Percentiles rank a stretch among this genome's conserved stretches.
Evolutionary conservation across 1,140 invertebrate genomes (phyloP).

Genomic region (Tetragonula clypearis): DNA sequence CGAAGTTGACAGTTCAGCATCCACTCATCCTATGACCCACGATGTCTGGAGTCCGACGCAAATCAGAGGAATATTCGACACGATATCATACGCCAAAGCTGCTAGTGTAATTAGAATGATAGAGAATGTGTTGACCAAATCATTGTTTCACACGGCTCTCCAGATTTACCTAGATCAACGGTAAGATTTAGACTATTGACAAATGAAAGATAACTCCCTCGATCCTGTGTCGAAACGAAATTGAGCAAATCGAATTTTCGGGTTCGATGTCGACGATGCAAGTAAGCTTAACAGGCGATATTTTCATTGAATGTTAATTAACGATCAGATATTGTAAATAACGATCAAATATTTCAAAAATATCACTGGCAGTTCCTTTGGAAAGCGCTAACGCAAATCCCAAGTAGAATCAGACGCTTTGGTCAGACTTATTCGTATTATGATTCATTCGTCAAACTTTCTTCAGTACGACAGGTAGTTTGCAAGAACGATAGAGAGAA

Average conservation of each 20-base stretch:
- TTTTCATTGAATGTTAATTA: not conserved
- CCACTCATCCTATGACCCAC: conserved; percentile 88
- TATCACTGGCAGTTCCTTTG: not conserved
- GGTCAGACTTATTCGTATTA: too few relatives aligned
- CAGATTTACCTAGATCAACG: conserved; percentile 83
- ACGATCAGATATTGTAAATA: not conserved
- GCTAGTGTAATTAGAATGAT: conserved; percentile 92
- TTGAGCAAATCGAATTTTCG: not conserved
- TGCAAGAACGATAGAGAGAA: too few relatives aligned
- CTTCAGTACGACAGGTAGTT: too few relatives aligned
- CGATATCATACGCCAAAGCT: conserved; percentile 93
- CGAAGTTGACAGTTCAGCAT: conserved; percentile 86
- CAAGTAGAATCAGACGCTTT: too few relatives aligned
- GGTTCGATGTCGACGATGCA: not conserved
- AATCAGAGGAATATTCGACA: conserved; percentile 92
- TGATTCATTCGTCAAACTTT: too few relatives aligned
- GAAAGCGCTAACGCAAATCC: too few relatives aligned
- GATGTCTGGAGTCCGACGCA: conserved; percentile 87
- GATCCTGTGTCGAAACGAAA: not conserved
- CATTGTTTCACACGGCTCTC: conserved; percentile 85
- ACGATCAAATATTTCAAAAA: not conserved
- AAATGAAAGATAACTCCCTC: too few relatives aligned
- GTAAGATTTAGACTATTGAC: conserved; percentile 68
- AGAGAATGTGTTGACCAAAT: conserved; percentile 84
- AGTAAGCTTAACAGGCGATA: not conserved